phyloP scores from a whole-genome alignment of 1,140 invertebrate genomes.

The Ceratosolen fusciceps region DNA sequence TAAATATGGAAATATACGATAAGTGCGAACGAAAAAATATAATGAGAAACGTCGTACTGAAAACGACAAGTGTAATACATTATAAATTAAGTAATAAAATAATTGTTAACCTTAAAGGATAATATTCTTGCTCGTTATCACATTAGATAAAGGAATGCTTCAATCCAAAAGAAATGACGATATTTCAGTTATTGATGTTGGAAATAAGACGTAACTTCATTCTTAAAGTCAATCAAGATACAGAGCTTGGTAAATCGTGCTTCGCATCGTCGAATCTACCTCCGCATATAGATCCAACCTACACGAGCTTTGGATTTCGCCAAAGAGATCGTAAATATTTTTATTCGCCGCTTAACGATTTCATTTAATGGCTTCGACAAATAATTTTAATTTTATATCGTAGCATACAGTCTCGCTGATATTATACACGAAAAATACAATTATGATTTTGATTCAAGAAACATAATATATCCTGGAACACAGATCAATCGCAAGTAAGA shows the following conservation, averaged over 20 bases:
- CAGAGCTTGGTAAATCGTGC: conserved; percentile 54
- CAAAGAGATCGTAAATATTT: conserved; percentile 39
- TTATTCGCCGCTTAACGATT: conserved; percentile 15
- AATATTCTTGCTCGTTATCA: conserved; percentile 8
- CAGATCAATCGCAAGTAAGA: conserved; percentile 6
- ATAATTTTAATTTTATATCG: conserved; percentile 27
- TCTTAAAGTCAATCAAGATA: conserved; percentile 53
- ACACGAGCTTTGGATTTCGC: conserved; percentile 54
- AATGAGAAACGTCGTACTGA: background rate
- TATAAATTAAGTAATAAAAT: background rate
- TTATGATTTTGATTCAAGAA: background rate
- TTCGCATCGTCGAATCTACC: conserved; percentile 53
- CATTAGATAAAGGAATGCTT: conserved; percentile 55
- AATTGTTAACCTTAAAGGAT: background rate
- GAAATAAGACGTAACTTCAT: conserved; percentile 55
- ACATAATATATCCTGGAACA: background rate
- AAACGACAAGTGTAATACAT: conserved; percentile 31
- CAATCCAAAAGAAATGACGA: conserved; percentile 34
- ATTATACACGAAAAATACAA: conserved; percentile 35
- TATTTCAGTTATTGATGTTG: conserved; percentile 54
- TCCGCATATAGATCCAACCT: conserved; percentile 51
- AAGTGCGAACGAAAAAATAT: background rate
- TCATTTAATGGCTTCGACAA: background rate
- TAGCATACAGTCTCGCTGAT: conserved; percentile 38
- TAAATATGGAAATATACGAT: conserved; percentile 4